Base-by-base conservation (phyloP, 2,797 vertebrate genomes). In the Dendrocincla tyrannina region DNA sequence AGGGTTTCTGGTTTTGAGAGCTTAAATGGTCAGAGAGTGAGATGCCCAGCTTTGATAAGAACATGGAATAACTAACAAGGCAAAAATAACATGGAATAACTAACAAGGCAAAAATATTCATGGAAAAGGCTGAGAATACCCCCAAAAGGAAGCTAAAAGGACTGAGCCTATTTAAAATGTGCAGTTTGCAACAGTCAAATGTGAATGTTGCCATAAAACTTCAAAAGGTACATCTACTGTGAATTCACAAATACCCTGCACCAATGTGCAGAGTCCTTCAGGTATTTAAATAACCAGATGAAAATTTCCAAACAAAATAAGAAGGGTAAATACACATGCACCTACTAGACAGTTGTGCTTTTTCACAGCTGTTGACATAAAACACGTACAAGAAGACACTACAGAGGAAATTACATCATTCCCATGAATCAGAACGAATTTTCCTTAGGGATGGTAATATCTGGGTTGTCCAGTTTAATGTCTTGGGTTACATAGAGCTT, bases 241-340 rank as follows among this genome's bases (percentile, higher is more conserved):
- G 72, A 64, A 16, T 33, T 80, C 86, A 88, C 49, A 87, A 96
- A 73, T 79, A 85, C 30, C 63, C 78, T 6, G 9, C 56, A 87
- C 60, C 22, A 60, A 55, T 1, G 3, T 80, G 52, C 37, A 82
- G 44, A 91, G 19, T 62, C 30, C 49, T 87, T 49, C 18, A 64
- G 84, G 56, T n/a, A 76, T 67, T 94, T 76, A 37, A 94, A 86
- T 37, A 82, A n/a, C 52, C 59, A 76, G 67, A 70, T 87, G 92
- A 92, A 95, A 91, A 85, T 64, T 94, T 95, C 93, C 92, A 93
- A 67, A 73, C 52, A 60, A 96, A 95, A 67, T 77, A 73, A 62
- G 53, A 81, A 86, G 70, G 70, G 37, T 70, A 92, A 91, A 90
- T 60, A 91, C 59, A 66, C 42, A 90, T 11, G 19, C 18, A 90